Evolutionary conservation across 1,140 invertebrate genomes (phyloP), one percentile per base, ranked within the genome.

Genomic region (Acyrthosiphon pisum): DNA sequence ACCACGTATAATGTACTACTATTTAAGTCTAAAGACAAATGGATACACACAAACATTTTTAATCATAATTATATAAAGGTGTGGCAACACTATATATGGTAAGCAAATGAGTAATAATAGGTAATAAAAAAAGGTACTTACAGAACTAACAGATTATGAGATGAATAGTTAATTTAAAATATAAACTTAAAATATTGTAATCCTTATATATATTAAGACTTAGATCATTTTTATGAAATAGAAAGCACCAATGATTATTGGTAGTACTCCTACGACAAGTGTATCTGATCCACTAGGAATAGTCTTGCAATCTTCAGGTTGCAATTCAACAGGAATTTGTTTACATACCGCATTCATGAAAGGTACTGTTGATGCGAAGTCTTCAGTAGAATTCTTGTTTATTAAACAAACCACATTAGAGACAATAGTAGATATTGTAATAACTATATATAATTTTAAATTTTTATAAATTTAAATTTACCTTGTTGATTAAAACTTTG

Each of bases 161-260:
- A 91, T 18, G 23, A 90, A 90, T 90, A 44, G 9, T 56, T 90
- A 22, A 18, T 81, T 91, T 35, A 91, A 48, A 46, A n/a, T 22
- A 46, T 48, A 81, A 44, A 91, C 41, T 44, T 91, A 81, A n/a
- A 81, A 22, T 76, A 91, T 46, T 76, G 14, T 48, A 76, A 48
- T 37, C 41, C 83, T 26, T 50, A 26, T 4, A 26, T 11, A 76
- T 35, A 76, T 91, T 35, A 48, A 48, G 48, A 84, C 23, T 92
- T 92, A 92, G 46, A 92, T 53, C 35, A 83, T 26, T 84, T 92
- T 84, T 84, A 92, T 84, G 35, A 84, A 23, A 84, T 35, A 92
- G 20, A 53, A 92, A 20, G 48, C 46, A 30, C 46, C 91, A 37
- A 84, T 37, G 6, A 92, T 14, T 50, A 84, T 44, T 26, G 91